Base-by-base conservation (phyloP, 2,797 vertebrate genomes). In the Onychomys torridus region DNA sequence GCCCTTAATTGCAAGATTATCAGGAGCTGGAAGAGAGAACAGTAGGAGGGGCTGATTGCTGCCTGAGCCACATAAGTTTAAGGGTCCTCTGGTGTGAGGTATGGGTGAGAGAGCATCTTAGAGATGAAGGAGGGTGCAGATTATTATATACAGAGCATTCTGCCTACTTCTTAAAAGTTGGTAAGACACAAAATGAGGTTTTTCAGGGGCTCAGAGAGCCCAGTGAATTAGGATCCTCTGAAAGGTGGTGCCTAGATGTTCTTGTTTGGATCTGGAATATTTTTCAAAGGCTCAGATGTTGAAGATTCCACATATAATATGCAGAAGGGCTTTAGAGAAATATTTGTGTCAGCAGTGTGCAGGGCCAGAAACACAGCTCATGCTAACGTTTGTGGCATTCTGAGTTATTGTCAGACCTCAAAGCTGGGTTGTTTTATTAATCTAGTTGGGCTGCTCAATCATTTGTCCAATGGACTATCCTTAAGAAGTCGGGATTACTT, bases 1-100 rank as follows among this genome's bases (percentile, higher is more conserved):
- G 55, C 67, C 78, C 75, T 92, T 93, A 83, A 87, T 89, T 96
- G 81, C 52, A 81, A 93, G 46, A 86, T 96, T 89, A 82, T 85
- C 93, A 90, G 84, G 52, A 90, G 71, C 79, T 76, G 77, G 75
- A 90, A 84, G 91, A 84, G 2, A n/a, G n/a, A 27, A 21, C 52
- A 13, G 43, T 43, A 25, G 86, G 14, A 43, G 76, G 78, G 43
- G 52, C n/a, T 43, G 57, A 55, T 23, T 2, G 0, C 23, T 57
- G 67, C 46, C 61, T 57, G n/a, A 49, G 23, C 52, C 25, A 0
- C 2, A 2, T 27, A 43, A 21, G 9, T 37, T 63, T 23, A 17
- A 73, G 34, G 52, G 19, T 40, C 21, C 21, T 6, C 52, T 40
- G 12, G 43, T 5, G 3, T 12, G 14, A 7, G 69, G 37, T 46